Conservation (phyloP, 2,797 vertebrate species). For the Melanogrammus aeglefinus region DNA sequence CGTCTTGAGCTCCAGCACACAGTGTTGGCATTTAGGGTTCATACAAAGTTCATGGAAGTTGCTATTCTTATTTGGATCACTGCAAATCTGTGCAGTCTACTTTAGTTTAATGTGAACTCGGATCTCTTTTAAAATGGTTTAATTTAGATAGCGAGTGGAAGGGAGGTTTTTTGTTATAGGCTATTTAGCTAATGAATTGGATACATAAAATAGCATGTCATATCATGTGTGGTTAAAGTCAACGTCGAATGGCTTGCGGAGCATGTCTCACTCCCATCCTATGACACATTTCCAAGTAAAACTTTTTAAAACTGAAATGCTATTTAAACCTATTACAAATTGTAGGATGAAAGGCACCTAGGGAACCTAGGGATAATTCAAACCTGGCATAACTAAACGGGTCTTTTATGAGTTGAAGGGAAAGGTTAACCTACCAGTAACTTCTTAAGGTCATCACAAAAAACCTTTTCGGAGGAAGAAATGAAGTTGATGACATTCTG, state of each 20-base stretch:
- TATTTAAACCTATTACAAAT: background rate
- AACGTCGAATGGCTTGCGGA: background rate
- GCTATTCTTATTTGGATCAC: background rate
- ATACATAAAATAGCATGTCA: background rate
- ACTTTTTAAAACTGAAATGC: background rate
- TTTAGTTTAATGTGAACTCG: constrained; percentile 3
- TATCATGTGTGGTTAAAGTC: background rate
- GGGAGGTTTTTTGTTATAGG: constrained; percentile 44
- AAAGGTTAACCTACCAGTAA: background rate
- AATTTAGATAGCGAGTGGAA: constrained; percentile 30
- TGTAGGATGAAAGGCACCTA: background rate
- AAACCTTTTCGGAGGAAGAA: background rate
- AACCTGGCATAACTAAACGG: background rate
- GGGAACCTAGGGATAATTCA: background rate
- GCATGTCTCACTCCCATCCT: background rate
- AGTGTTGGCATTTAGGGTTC: background rate
- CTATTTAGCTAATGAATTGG: constrained; percentile 26
- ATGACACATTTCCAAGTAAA: background rate
- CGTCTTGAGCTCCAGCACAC: constrained; percentile 1
- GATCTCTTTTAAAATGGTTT: constrained; percentile 38
- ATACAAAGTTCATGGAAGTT: background rate
- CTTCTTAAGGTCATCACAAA: background rate
- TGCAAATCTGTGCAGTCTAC: constrained; percentile 28
- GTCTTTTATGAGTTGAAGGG: background rate
- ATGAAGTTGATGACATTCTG: background rate